Conservation (phyloP, 2,888 invertebrate species). For the Gnatocerus cornutus region DNA sequence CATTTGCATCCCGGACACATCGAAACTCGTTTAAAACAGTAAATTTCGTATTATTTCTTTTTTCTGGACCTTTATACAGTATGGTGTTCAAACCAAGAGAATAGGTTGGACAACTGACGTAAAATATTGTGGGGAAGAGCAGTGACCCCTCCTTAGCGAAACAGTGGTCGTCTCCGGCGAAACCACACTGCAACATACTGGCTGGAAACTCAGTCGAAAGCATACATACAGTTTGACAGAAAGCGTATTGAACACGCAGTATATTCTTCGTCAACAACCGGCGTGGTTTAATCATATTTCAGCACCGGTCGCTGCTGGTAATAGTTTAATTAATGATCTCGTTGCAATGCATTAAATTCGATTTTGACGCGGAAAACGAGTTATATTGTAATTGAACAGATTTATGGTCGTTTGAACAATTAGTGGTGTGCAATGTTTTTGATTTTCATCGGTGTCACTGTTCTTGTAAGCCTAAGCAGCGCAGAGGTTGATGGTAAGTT, state of each 20-base stretch:
- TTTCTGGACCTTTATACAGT: constrained; percentile 10
- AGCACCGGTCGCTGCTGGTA: constrained; percentile 1
- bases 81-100: constrained; percentile 46
- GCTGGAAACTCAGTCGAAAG: constrained; percentile 41
- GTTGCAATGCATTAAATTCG: constrained; percentile 19
- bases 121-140: constrained; percentile 56
- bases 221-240: too few relatives aligned
- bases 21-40: constrained; percentile 19
- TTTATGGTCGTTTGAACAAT: not conserved
- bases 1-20: not conserved
- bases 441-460: constrained; percentile 46
- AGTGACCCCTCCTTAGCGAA: constrained; percentile 51
- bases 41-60: constrained; percentile 22
- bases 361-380: not conserved
- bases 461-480: constrained; percentile 38
- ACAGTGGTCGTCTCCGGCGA: constrained; percentile 47
- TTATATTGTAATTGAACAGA: too few relatives aligned
- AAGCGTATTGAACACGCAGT: constrained; percentile 35
- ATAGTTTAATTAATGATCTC: constrained; percentile 24
- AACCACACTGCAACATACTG: constrained; percentile 36
- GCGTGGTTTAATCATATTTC: constrained; percentile 32
- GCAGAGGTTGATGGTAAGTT: constrained; percentile 52
- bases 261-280: constrained; percentile 18
- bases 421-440: constrained; percentile 55
- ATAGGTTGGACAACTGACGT: constrained; percentile 57